phyloP scores from a whole-genome alignment of 2,888 invertebrate species.

The Plagodis dolabraria region DNA sequence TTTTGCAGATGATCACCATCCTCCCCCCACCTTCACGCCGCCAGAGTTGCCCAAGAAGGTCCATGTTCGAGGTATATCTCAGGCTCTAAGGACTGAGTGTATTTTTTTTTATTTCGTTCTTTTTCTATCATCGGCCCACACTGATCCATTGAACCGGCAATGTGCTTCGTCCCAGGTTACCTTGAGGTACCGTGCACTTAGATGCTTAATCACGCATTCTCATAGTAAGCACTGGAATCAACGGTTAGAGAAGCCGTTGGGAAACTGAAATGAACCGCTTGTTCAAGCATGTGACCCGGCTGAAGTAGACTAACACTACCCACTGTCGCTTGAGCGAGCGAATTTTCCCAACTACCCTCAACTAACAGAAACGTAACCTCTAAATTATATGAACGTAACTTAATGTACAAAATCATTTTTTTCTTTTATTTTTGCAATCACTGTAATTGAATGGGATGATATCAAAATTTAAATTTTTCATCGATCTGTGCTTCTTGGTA shows the following conservation, averaged over 20 bases:
- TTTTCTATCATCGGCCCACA: constrained; percentile 76
- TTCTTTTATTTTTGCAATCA: constrained; percentile 68
- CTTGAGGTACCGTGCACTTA: constrained; percentile 75
- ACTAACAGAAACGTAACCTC: constrained; percentile 27
- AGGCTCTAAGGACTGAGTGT: constrained; percentile 78
- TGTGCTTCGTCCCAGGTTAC: constrained; percentile 75
- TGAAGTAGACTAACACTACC: constrained; percentile 56
- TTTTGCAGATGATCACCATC: constrained; percentile 98
- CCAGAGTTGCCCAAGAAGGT: constrained; percentile 99
- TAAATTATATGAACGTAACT: constrained; percentile 25
- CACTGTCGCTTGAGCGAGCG: constrained; percentile 58
- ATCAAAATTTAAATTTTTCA: constrained; percentile 55
- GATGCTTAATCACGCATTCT: constrained; percentile 81
- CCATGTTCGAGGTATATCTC: constrained; percentile 95
- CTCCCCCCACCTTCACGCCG: constrained; percentile 99
- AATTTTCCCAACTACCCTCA: constrained; percentile 33
- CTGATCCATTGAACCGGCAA: constrained; percentile 70
- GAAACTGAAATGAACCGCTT: constrained; percentile 58
- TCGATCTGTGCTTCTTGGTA: constrained; percentile 83
- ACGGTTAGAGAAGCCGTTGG: constrained; percentile 49
- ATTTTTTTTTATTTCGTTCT: constrained; percentile 62
- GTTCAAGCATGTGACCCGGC: constrained; percentile 74
- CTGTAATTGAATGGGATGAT: constrained; percentile 46
- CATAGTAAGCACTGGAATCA: constrained; percentile 73
- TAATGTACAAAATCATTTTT: constrained; percentile 34